Conservation (phyloP, 2,113 vertebrate species). For the Cyrtonyx montezumae region DNA sequence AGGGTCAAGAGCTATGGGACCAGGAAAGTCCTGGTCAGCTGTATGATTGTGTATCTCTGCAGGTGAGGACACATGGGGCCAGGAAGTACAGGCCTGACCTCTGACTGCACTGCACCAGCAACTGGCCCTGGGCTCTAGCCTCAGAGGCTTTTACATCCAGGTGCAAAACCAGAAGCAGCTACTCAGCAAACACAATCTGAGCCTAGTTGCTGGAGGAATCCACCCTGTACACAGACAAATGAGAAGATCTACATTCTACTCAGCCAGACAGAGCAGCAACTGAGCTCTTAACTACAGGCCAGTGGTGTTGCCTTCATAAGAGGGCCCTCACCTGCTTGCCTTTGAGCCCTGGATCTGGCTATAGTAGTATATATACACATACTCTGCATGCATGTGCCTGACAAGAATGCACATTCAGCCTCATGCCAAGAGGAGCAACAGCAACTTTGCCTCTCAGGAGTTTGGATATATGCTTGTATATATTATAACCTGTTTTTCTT, state of each 20-base stretch:
- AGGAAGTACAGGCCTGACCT: background rate
- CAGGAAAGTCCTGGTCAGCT: background rate
- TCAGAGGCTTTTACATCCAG: background rate
- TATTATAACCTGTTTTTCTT: background rate
- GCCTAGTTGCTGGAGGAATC: background rate
- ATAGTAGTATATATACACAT: fast-evolving
- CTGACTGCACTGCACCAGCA: background rate
- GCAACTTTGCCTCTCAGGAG: background rate
- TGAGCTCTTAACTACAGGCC: background rate
- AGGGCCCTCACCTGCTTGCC: fast-evolving
- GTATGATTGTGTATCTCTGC: background rate
- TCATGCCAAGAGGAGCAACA: background rate
- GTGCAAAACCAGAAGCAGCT: background rate
- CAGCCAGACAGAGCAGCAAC: background rate
- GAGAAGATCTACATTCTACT: background rate
- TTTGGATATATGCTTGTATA: background rate
- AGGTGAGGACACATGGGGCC: background rate
- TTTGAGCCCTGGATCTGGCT: fast-evolving
- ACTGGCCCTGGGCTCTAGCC: background rate
- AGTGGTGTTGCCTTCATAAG: background rate
- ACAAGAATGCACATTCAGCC: fast-evolving
- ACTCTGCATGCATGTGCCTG: fast-evolving
- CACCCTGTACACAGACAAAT: background rate
- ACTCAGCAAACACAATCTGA: background rate
- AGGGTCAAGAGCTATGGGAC: background rate